These are phyloP conservation scores for Hassar affinis DNA, from an alignment of 2,113 vertebrate species.

Conservation along the genomic window DNA sequence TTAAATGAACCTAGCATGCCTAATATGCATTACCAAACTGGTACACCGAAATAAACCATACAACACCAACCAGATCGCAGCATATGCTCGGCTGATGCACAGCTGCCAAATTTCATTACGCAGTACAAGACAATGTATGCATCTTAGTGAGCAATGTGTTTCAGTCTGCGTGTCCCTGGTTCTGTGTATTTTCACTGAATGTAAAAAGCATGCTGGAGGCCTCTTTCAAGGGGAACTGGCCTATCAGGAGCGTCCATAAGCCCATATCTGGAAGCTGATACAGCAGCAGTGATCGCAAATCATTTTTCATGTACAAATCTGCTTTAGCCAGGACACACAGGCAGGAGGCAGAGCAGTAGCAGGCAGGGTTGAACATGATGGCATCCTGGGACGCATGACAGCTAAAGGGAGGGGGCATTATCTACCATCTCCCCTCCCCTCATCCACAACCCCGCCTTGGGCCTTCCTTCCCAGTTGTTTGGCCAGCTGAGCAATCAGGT, in stretches of 20 bases:
- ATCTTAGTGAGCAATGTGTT: background rate
- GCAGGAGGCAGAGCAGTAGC: conserved; percentile 40
- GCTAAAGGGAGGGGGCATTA: conserved; percentile 39
- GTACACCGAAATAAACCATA: conserved; percentile 7
- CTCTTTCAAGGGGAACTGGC: conserved; percentile 62
- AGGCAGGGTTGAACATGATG: conserved; percentile 31
- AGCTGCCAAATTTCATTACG: background rate
- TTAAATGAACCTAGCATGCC: conserved; percentile 40
- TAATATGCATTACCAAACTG: background rate
- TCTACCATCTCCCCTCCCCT: conserved; percentile 59
- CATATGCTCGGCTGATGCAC: background rate
- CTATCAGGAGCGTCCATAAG: conserved; percentile 56
- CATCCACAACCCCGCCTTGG: conserved; percentile 64
- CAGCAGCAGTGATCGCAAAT: conserved; percentile 61
- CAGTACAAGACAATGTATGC: conserved; percentile 7
- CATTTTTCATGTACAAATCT: conserved; percentile 72
- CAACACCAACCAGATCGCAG: background rate
- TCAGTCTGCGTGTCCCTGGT: background rate
- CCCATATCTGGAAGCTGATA: conserved; percentile 64
- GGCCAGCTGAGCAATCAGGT: conserved; percentile 79
- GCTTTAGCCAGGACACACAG: conserved; percentile 49
- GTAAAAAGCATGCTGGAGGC: conserved; percentile 51
- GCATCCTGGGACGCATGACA: conserved; percentile 31
- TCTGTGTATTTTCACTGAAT: background rate
- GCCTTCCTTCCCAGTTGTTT: conserved; percentile 66